phyloP scores from a whole-genome alignment of 2,113 vertebrate genomes.

The Melanotaenia duboulayi region DNA sequence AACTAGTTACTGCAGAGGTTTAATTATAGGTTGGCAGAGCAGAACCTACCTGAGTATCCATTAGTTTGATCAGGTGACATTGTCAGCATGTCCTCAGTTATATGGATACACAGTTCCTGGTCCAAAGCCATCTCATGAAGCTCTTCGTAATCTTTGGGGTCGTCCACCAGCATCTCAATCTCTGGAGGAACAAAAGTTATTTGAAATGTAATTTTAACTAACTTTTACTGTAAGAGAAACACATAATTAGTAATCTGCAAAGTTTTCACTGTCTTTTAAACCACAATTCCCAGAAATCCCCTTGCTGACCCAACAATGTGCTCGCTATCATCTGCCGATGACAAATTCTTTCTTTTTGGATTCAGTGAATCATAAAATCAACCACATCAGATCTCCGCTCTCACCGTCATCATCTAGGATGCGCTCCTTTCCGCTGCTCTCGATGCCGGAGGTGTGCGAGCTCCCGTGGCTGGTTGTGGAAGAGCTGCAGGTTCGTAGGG shows the following conservation, averaged over 20 bases:
- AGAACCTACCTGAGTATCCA: constrained; percentile 89
- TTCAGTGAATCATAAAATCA: too few relatives aligned
- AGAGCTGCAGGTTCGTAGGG: constrained; percentile 92
- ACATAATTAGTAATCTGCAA: too few relatives aligned
- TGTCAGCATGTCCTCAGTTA: constrained; percentile 97
- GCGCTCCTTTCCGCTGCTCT: constrained; percentile 93
- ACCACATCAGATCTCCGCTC: background rate
- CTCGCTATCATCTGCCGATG: too few relatives aligned
- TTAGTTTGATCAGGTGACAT: constrained; percentile 87
- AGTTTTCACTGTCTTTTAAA: too few relatives aligned
- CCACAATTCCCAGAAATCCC: too few relatives aligned
- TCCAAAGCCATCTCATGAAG: constrained; percentile 88
- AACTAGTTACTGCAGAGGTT: too few relatives aligned
- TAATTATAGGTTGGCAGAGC: background rate
- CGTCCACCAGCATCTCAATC: constrained; percentile 99
- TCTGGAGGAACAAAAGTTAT: constrained; percentile 78
- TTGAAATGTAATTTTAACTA: too few relatives aligned
- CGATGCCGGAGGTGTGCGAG: constrained; percentile 95
- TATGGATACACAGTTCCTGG: constrained; percentile 96
- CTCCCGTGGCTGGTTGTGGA: constrained; percentile 95
- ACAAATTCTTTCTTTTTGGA: too few relatives aligned
- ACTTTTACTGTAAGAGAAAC: too few relatives aligned
- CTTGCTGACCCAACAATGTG: too few relatives aligned
- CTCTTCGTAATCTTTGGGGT: constrained; percentile 95
- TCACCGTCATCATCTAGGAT: constrained; percentile 94